These are phyloP conservation scores for Stomatorhinus ivindoensis DNA, from an alignment of 2,113 vertebrate species.

Conservation along the genomic window DNA sequence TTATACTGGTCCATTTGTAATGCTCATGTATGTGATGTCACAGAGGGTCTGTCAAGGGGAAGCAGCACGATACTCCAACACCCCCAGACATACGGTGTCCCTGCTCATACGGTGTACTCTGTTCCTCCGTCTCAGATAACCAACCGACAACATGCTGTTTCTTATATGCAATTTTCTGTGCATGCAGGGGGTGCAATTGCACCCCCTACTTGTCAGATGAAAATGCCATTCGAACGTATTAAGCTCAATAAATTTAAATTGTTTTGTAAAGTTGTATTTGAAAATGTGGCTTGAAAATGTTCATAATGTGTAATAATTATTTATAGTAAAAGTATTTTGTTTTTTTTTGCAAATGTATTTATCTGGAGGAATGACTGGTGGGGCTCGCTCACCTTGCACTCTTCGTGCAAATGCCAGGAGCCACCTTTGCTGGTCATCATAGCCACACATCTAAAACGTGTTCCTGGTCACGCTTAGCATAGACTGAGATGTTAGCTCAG, in stretches of 20 bases:
- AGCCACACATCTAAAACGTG: background rate
- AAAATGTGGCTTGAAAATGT: background rate
- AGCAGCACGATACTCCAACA: background rate
- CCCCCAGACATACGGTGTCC: background rate
- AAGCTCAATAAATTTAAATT: background rate
- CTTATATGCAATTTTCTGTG: background rate
- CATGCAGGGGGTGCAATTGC: background rate
- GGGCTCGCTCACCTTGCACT: background rate
- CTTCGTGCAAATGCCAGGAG: background rate
- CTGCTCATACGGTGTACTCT: background rate
- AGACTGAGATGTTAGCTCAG: background rate
- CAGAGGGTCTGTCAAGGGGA: background rate
- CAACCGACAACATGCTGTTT: background rate
- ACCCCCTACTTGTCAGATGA: background rate
- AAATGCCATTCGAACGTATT: background rate
- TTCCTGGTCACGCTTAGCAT: background rate
- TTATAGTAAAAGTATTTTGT: background rate
- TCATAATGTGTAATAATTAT: background rate
- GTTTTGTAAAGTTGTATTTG: background rate
- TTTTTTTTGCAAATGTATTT: background rate
- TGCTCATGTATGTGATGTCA: background rate
- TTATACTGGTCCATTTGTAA: background rate
- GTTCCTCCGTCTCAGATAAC: background rate
- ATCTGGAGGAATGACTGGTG: background rate
- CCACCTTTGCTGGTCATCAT: background rate